These are phyloP conservation scores for Octodonta nipae DNA, from an alignment of 2,888 invertebrate genomes.

Conservation along the genomic window DNA sequence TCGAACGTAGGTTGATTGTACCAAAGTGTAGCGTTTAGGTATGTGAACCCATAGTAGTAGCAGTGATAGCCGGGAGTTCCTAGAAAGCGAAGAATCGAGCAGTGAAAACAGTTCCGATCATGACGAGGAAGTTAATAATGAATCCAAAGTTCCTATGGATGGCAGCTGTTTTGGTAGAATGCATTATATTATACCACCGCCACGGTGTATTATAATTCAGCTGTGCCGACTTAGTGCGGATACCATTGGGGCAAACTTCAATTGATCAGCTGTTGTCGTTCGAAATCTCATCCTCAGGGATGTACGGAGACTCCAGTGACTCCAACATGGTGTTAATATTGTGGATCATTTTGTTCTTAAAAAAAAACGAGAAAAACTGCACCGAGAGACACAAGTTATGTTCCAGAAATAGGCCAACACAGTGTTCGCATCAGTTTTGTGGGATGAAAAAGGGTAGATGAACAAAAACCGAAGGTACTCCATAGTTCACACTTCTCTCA, in stretches of 20 bases:
- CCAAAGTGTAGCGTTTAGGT: no score
- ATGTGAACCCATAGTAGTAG: no score
- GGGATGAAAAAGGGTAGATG: no score
- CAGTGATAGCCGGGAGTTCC: constrained; percentile 27
- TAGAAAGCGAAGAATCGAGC: constrained; percentile 38
- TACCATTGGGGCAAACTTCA: constrained; percentile 80
- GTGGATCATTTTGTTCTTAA: constrained; percentile 34
- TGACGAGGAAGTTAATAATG: constrained; percentile 4
- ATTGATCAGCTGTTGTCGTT: constrained; percentile 50
- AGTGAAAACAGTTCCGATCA: constrained; percentile 16
- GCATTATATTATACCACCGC: constrained; percentile 14
- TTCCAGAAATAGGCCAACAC: no score
- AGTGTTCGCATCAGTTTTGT: no score
- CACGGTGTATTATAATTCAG: constrained; percentile 50
- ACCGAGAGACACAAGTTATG: constrained; percentile 41
- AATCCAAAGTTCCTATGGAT: no score
- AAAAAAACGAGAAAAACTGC: constrained; percentile 37
- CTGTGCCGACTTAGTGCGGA: constrained; percentile 59
- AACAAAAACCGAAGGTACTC: no score
- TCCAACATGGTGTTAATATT: constrained; percentile 54
- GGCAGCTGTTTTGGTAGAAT: constrained; percentile 7
- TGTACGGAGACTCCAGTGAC: constrained; percentile 46
- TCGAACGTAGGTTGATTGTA: no score
- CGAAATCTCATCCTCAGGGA: constrained; percentile 40
- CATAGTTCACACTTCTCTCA: no score